Evolutionary conservation across 2,888 invertebrate genomes (phyloP), one percentile per base, ranked within the genome.

Genomic region (Balanococcus diminutus): DNA sequence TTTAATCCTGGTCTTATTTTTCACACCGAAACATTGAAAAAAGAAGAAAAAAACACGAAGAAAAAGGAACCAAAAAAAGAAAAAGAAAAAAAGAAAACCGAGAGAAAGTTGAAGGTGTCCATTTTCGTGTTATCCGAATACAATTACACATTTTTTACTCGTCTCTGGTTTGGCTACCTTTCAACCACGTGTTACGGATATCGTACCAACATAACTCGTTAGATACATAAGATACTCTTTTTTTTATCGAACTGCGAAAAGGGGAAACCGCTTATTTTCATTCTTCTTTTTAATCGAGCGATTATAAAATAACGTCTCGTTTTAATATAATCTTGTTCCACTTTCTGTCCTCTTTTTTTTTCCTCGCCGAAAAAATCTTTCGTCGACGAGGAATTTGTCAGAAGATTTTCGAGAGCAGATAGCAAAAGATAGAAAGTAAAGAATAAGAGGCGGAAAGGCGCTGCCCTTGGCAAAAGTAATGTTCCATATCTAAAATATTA

Each of bases 401-500:
- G 42, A 11, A 51, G 51, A 51, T 51, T 51, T 51, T 19, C 19
- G 3, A 3, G 6, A 19, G 5, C 19, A 51, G 51, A 51, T 51
- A 51, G 51, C 51, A 9, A 51, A 51, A 16, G 14, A 8, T 36
- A 19, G 51, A 51, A 19, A 42, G 14, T 16, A 16, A 11, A 8
- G 51, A 67, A 25, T 9, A 31, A 28, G 14, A 28, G 67, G 31
- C 32, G 75, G 16, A 28, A 32, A 75, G 32, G 75, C 75, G 75
- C 31, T 31, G 75, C 75, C 75, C 32, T 32, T 32, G 75, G 61
- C 61, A 75, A 75, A 75, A 75, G 75, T 75, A 75, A 75, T 75
- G 32, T 75, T 75, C 75, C 75, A 75, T 75, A 75, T 75, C 75
- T 75, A 75, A 75, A 75, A 32, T 75, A 75, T 75, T 31, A 32